Conservation (phyloP, 2,797 vertebrate species). For the Manis javanica region DNA sequence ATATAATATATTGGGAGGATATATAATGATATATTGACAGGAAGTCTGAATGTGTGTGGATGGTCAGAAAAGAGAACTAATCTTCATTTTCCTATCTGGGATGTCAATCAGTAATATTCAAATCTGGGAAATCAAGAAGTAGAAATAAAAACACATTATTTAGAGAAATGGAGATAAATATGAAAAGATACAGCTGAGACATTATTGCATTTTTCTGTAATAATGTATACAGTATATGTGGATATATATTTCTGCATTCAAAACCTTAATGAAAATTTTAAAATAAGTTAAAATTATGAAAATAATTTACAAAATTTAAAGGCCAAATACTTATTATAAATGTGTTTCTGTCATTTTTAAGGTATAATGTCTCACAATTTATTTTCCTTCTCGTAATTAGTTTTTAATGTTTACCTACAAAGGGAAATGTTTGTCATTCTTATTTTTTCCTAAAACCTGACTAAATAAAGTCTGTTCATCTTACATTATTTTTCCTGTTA, state of each 20-base stretch:
- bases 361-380: background rate
- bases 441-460: background rate
- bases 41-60: background rate
- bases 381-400: background rate
- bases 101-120: conserved; percentile 24
- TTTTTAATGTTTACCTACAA: conserved; percentile 33
- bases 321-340: background rate
- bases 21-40: background rate
- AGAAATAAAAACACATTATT: background rate
- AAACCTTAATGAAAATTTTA: background rate
- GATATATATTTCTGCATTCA: background rate
- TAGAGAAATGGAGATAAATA: conserved; percentile 28
- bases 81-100: background rate
- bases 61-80: background rate
- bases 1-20: background rate
- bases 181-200: background rate
- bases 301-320: background rate
- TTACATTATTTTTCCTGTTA: background rate
- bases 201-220: background rate
- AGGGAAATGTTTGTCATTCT: background rate
- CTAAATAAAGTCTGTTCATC: background rate
- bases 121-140: background rate
- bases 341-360: background rate
- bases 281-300: conserved; percentile 12
- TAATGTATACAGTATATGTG: background rate